These are phyloP conservation scores for Siniperca chuatsi DNA, from an alignment of 2,113 vertebrate genomes.

Conservation along the genomic window DNA sequence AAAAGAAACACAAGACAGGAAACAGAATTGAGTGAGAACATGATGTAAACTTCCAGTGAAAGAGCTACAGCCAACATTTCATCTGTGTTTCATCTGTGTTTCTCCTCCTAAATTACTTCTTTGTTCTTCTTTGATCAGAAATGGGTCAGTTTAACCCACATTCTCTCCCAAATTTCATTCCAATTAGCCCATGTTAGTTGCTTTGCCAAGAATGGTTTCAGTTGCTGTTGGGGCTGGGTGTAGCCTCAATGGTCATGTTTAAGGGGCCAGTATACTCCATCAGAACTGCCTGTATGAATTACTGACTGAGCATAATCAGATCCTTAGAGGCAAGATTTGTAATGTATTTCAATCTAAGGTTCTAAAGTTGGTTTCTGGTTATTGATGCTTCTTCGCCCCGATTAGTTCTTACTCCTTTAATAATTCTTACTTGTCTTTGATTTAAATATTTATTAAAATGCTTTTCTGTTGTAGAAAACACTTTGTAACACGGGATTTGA, in stretches of 20 bases:
- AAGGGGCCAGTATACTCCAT: background rate
- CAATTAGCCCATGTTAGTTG: background rate
- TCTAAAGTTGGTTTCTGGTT: background rate
- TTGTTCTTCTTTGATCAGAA: background rate
- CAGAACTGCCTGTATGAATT: background rate
- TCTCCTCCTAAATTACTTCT: background rate
- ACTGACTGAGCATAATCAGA: background rate
- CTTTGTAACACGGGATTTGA: background rate
- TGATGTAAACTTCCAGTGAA: background rate
- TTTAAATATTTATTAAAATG: background rate
- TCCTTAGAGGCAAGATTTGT: background rate
- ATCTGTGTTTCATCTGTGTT: background rate
- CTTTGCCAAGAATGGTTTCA: background rate
- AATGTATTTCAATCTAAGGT: background rate
- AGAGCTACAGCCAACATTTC: background rate
- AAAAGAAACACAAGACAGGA: slow-evolving; percentile 6
- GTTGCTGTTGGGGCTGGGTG: background rate
- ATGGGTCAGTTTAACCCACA: background rate
- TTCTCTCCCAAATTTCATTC: background rate
- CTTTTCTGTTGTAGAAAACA: too few relatives aligned
- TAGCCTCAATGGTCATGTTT: background rate
- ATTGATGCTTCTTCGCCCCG: background rate
- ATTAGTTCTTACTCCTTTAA: background rate
- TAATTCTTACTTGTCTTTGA: background rate
- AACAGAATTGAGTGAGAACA: background rate